Conservation (phyloP, 2,113 vertebrate species). For the Nothoprocta pentlandii region DNA sequence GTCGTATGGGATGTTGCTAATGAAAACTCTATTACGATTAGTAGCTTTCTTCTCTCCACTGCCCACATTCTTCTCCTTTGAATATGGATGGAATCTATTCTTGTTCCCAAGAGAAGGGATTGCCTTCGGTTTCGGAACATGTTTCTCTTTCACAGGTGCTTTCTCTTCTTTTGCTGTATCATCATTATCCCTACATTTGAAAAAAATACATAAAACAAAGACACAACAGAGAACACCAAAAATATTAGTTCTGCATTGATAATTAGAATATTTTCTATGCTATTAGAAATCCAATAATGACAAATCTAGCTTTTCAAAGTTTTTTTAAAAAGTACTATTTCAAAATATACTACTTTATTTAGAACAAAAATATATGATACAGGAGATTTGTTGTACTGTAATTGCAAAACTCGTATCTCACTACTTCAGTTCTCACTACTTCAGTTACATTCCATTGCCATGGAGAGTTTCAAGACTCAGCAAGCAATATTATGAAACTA, state of each 20-base stretch:
- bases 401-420: not conserved
- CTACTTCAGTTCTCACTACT: not conserved
- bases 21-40: slow-evolving; percentile 94
- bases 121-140: slow-evolving; percentile 58
- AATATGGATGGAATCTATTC: slow-evolving; percentile 93
- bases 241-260: slow-evolving; percentile 17
- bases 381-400: not conserved
- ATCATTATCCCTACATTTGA: slow-evolving; percentile 83
- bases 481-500: not conserved
- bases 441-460: not conserved
- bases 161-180: slow-evolving; percentile 89
- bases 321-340: too few relatives aligned
- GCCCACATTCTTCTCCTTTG: slow-evolving; percentile 89
- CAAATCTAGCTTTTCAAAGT: not conserved
- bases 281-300: not conserved
- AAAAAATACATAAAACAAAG: not conserved
- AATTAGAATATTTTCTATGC: not conserved
- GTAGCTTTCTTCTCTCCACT: slow-evolving; percentile 88
- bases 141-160: slow-evolving; percentile 88
- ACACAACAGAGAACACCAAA: not conserved
- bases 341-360: not conserved
- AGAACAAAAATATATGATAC: not conserved
- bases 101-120: slow-evolving; percentile 82
- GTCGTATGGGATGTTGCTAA: slow-evolving; percentile 99
- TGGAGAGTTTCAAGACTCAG: not conserved